Evolutionary conservation across 2,888 invertebrate species (phyloP), one percentile per base, ranked within the genome.

Genomic region (Ctena decussata): DNA sequence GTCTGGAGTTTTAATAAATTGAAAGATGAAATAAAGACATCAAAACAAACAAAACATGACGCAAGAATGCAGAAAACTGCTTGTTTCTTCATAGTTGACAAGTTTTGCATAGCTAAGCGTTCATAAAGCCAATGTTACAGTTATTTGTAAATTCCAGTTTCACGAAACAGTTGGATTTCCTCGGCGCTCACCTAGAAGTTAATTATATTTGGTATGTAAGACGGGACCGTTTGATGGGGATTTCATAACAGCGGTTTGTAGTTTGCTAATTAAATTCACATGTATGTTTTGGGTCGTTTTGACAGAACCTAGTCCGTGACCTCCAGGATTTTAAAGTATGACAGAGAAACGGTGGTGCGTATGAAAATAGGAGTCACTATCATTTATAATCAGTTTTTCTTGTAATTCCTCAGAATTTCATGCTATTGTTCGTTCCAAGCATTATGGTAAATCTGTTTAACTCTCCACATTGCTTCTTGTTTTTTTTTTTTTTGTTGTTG

Each of bases 1-100:
- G 65, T 11, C 60, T 60, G 60, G 60, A 27, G 60, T 60, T 65
- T 65, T 18, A 46, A n/a, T 41, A 53, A 65, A 65, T 65, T 65
- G 65, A 32, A 65, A 65, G 65, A 5, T 11, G 18, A 65, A 65
- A 88, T 88, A 83, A 84, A 88, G 87, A 75, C 85, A 88, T 88
- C 87, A 88, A 76, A 78, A 69, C 74, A 78, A 77, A 53, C 77
- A 88, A 88, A 85, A 83, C 85, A 85, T 81, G 79, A 77, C 81
- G 80, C 76, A 85, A 88, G 83, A 85, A 88, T 88, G 85, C 73
- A 32, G 60, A 77, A 81, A 81, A 81, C 85, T 73, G 87, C 78
- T 80, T 88, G 53, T 77, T 83, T 85, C 80, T 83, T 85, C 87
- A 88, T 88, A 85, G 83, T 88, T 88, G 72, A 37, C 87, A 83